Conservation (phyloP, 2,113 vertebrate genomes). For the Machaerirhynchus nigripectus region DNA sequence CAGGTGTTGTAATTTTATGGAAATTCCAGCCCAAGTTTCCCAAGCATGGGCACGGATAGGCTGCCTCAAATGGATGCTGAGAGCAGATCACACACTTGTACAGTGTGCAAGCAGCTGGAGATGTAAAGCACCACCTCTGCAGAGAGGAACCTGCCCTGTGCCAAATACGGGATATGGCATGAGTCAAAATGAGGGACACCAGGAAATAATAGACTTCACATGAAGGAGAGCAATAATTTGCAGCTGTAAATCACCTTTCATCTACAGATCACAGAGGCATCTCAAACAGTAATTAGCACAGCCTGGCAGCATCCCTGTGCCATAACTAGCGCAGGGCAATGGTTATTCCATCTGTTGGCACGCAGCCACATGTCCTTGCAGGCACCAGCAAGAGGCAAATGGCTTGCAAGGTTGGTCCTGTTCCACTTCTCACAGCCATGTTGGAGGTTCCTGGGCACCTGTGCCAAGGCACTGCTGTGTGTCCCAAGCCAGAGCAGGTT, state of each 20-base stretch:
- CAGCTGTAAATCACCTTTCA: slow-evolving; percentile 48
- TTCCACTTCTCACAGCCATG: not conserved
- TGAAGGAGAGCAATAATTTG: slow-evolving; percentile 40
- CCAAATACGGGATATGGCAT: not conserved
- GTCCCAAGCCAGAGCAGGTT: not conserved
- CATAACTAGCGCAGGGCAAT: not conserved
- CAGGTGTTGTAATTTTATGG: not conserved
- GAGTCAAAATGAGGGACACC: slow-evolving; percentile 34
- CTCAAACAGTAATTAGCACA: not conserved
- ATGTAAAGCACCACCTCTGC: not conserved
- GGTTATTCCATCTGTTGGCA: not conserved
- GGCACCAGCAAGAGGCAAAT: slow-evolving; percentile 22
- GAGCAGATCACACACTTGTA: not conserved
- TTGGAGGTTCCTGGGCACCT: not conserved
- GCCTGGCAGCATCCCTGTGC: slow-evolving; percentile 12
- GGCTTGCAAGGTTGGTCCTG: not conserved
- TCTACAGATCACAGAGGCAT: slow-evolving; percentile 47
- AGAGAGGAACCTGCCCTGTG: not conserved
- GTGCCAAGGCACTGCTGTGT: not conserved
- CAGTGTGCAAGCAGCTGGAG: not conserved
- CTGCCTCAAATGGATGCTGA: rapidly evolving
- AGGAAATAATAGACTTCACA: slow-evolving; percentile 44
- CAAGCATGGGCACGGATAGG: not conserved
- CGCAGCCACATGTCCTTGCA: not conserved
- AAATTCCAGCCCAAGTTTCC: not conserved